Evolutionary conservation across 2,888 invertebrate genomes (phyloP), one percentile per base, ranked within the genome.

Genomic region (Pseudococcus viburni): DNA sequence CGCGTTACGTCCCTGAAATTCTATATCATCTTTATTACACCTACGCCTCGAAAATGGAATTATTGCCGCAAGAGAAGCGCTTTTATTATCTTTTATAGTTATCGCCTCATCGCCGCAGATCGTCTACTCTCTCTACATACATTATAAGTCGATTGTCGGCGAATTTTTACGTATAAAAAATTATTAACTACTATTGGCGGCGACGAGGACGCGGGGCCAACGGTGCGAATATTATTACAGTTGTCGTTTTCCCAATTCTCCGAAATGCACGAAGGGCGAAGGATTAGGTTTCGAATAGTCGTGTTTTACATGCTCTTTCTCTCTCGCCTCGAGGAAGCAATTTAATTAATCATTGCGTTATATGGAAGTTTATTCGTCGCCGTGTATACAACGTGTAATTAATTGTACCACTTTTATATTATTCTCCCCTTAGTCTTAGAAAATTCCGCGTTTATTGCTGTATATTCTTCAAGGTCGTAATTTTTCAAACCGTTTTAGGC

Each of bases 41-140:
- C 88, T 88, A 88, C 88, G 88, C 83, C 88, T 88, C 51, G 51
- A 51, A 88, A 86, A 86, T 77, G 88, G 83, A 88, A 88, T 88
- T 88, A 88, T 88, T 88, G 88, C 88, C 83, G 77, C 80, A 51
- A 39, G 83, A 83, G 77, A 88, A 88, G 80, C 88, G 42, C 88
- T 88, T 88, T 88, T 88, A 88, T 88, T 88, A 83, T 88, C 83
- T 88, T 88, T 88, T 88, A 88, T 88, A 88, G 88, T 88, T 83
- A 88, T 86, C 88, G 55, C 80, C 80, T 83, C 46, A 42, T 77
- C 77, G 77, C 77, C 39, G 39, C 77, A 39, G 7, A 22, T 7
- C 80, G 7, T 9, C 46, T 80, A 77, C 42, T 88, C 88, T 19
- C 22, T 80, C 39, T 83, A 33, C 88, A 88, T 83, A 73, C 88